These are phyloP conservation scores for Paratrypauchen microcephalus DNA, from an alignment of 2,797 vertebrate genomes.

Conservation along the genomic window DNA sequence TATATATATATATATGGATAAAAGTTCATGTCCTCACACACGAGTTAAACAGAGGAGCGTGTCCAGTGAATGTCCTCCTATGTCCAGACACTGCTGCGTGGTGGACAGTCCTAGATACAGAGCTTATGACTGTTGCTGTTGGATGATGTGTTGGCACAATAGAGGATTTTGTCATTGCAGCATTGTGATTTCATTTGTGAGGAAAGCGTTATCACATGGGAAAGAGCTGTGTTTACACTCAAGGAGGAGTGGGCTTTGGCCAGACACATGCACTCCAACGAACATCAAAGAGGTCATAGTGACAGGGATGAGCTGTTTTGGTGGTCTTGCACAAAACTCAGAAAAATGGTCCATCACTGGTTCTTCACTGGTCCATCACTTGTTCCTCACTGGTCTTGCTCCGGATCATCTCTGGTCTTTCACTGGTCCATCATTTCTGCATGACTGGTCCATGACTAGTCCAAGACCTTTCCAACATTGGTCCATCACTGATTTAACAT, in stretches of 20 bases:
- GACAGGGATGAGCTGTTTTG: background rate
- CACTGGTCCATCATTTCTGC: no score
- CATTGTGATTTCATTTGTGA: constrained; percentile 66
- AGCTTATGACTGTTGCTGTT: constrained; percentile 43
- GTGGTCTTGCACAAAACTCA: background rate
- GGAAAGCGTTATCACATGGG: constrained; percentile 78
- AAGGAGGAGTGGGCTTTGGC: background rate
- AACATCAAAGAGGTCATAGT: background rate
- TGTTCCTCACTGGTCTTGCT: no score
- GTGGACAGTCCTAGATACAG: background rate
- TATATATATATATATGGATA: no score
- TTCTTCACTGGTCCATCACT: no score
- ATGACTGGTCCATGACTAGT: no score
- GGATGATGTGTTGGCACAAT: constrained; percentile 40
- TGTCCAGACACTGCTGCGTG: background rate
- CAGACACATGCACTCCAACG: background rate
- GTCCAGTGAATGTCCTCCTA: background rate
- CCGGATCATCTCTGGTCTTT: no score
- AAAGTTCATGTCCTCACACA: background rate
- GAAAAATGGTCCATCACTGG: no score
- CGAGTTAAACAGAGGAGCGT: background rate
- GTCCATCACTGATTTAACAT: no score
- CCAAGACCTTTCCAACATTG: no score
- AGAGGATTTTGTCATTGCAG: constrained; percentile 61
- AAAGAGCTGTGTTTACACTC: constrained; percentile 58